Conservation (phyloP, 2,797 vertebrate genomes). For the Leptatherina wallacei region DNA sequence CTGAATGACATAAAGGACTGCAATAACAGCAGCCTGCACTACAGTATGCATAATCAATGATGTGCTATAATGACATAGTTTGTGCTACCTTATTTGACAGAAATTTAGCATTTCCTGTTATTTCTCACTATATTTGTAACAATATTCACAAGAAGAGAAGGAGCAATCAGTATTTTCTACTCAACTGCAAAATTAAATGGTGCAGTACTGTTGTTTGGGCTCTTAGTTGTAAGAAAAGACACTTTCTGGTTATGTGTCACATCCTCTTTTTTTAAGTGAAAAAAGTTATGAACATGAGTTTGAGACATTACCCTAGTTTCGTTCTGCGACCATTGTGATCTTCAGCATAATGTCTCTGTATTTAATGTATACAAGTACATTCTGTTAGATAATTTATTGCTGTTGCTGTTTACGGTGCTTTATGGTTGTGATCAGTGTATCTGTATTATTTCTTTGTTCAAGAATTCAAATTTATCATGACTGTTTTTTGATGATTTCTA, state of each 20-base stretch:
- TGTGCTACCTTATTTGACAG: background rate
- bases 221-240: constrained; percentile 21
- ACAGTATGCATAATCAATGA: background rate
- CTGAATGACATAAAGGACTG: background rate
- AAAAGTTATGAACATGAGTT: constrained; percentile 1
- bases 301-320: background rate
- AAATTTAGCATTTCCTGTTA: background rate
- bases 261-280: constrained; percentile 18
- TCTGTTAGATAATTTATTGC: too few species aligned
- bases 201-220: constrained; percentile 2
- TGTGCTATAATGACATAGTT: background rate
- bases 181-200: constrained; percentile 7
- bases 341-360: background rate
- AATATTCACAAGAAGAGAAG: too few species aligned
- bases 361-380: too few species aligned
- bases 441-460: too few species aligned
- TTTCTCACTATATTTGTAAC: background rate
- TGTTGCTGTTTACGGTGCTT: too few species aligned
- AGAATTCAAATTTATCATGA: background rate
- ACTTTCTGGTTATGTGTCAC: constrained; percentile 3
- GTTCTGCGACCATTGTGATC: constrained; percentile 4
- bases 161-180: background rate
- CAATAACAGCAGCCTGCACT: background rate
- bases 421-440: too few species aligned
- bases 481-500: background rate